Base-by-base conservation (phyloP, 2,113 vertebrate species). In the Larimichthys polyactis region DNA sequence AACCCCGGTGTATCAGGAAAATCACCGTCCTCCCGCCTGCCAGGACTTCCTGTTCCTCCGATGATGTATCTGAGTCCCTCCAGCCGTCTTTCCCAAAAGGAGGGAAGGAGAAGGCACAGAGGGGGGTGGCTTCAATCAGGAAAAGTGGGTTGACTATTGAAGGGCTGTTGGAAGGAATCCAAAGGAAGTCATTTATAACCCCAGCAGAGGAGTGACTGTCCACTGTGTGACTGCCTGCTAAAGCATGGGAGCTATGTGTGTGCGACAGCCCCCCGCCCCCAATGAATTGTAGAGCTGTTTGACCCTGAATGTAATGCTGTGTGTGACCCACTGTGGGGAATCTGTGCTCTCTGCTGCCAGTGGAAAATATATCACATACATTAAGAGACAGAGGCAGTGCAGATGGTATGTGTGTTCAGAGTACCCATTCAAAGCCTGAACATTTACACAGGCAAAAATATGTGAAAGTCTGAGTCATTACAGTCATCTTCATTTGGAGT, bases 171-270 rank as follows among this genome's bases (percentile, higher is more conserved):
- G 83, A 83, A 57, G 40, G 59, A 43, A 78, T 78, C 87, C 90
- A 92, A 75, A 92, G 92, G 91, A 93, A 93, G 92, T 93, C 85
- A 93, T 93, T 93, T 93, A 91, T 92, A 93, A 89, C 89, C 81
- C 75, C 60, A 24, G 84, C 72, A 76, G 79, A 83, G 89, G 86
- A 78, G 92, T 87, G 87, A 69, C 87, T 54, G 82, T 84, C 76
- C 83, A 68, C 78, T 78, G 71, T 82, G 90, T 89, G 87, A 91
- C 81, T 75, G 81, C 57, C 76, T 80, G 75, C 75, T 79, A 27
- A 90, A 87, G 89, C 81, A 93, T 86, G 88, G 81, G 57, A 91
- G 87, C 83, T 90, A 92, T 94, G 89, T 71, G 71, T 68, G 75
- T 70, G 75, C n/a, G 49, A 78, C 67, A 75, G 64, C 86, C 81